Evolutionary conservation across 2,113 vertebrate species (phyloP).

Genomic region (Tilapia sparmanii): DNA sequence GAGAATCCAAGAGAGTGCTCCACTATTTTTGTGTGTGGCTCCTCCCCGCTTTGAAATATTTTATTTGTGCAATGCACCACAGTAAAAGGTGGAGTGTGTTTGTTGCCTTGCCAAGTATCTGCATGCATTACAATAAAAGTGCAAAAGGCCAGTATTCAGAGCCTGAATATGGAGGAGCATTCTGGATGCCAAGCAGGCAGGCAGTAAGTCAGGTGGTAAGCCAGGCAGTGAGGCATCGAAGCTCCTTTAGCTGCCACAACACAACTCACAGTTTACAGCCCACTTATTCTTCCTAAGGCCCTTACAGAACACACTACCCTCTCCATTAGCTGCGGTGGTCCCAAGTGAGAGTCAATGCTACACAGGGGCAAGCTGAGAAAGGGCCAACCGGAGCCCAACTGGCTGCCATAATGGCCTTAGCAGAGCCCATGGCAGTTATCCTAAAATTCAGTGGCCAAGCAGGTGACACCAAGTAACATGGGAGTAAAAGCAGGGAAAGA

Average conservation of each 20-base stretch:
- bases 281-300: slow-evolving; percentile 65
- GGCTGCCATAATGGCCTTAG: slow-evolving; percentile 60
- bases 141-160: slow-evolving; percentile 57
- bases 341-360: slow-evolving; percentile 51
- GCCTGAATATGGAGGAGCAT: slow-evolving; percentile 51
- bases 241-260: slow-evolving; percentile 62
- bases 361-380: slow-evolving; percentile 54
- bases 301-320: slow-evolving; percentile 48
- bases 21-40: slow-evolving; percentile 45
- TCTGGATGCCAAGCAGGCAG: slow-evolving; percentile 53
- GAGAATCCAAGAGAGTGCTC: slow-evolving; percentile 43
- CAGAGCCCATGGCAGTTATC: slow-evolving; percentile 55
- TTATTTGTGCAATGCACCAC: slow-evolving; percentile 43
- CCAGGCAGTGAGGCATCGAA: slow-evolving; percentile 53
- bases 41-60: slow-evolving; percentile 51
- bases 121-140: slow-evolving; percentile 61
- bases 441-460: slow-evolving; percentile 53
- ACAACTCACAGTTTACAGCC: slow-evolving; percentile 64
- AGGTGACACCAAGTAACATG: slow-evolving; percentile 49
- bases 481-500: slow-evolving; percentile 12
- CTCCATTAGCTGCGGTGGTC: slow-evolving; percentile 64
- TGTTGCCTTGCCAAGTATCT: slow-evolving; percentile 55
- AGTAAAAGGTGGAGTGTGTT: slow-evolving; percentile 45
- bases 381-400: slow-evolving; percentile 59
- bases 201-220: slow-evolving; percentile 61